Base-by-base conservation (phyloP, 92 coral and sea anemone species). In the Blastomussa wellsi region DNA sequence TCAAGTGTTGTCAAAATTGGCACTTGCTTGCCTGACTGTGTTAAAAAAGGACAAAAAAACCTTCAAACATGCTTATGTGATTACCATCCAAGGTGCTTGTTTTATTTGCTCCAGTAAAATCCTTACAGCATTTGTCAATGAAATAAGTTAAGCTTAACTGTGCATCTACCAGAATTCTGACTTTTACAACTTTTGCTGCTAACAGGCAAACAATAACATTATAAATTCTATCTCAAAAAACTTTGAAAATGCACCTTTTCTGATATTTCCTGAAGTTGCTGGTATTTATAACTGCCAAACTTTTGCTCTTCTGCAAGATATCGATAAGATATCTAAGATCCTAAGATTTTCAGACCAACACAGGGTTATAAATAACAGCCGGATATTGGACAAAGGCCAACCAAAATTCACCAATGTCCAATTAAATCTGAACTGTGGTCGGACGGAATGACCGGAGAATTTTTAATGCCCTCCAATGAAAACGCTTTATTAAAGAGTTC, bases 91-190 rank as follows among this genome's bases (percentile, higher is more conserved):
- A 26, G 16, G 76, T 71, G 76, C 76, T 71, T 20, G 16, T 37
- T 71, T 71, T 71, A 71, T 71, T 71, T 71, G 29, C 76, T 71
- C 48, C 76, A 38, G 15, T 22, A 69, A 62, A 33, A 11, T 71
- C 28, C 49, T 67, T 70, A 70, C 75, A 70, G 75, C 44, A 24
- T 59, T n/a, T 62, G 17, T 0, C 26, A 24, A 57, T 57, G n/a
- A 24, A 57, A 44, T 8, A 44, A 44, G 49, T 44, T 8, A 57
- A 57, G 29, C 65, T 57, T 57, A 57, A 57, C 65, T 57, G 24
- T 14, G 29, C 65, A 26, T 62, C 35, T 26, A 62, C 68, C 35
- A 62, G 33, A 26, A 62, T 26, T 26, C 68, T 11, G 35, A 62
- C 68, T 10, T 26, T 62, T 26, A 28, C 33, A 62, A 26, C 35